Percentiles rank a stretch among this genome's conserved stretches.
Conservation (phyloP, 2,888 invertebrate species). For the Automeris io region DNA sequence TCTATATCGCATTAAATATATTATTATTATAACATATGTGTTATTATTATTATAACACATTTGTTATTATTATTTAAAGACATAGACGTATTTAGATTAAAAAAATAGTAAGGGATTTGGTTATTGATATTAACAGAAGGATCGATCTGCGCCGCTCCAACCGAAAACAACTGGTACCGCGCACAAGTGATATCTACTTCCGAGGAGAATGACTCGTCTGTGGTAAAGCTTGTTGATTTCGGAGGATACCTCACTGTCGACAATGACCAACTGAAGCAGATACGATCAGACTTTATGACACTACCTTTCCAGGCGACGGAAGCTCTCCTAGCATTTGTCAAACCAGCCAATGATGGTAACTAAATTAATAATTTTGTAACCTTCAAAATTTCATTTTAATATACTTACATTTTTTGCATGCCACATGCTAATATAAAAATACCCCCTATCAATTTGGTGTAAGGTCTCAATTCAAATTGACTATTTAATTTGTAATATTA, state of each 20-base stretch:
- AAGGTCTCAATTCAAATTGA: not conserved
- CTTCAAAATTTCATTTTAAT: no score
- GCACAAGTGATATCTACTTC: slow-evolving; percentile 86
- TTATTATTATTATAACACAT: no score
- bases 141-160: slow-evolving; percentile 92
- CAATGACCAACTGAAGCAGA: slow-evolving; percentile 89
- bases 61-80: no score
- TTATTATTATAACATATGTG: no score
- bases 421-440: no score
- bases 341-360: slow-evolving; percentile 83
- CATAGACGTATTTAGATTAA: no score
- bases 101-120: no score
- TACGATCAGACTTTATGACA: slow-evolving; percentile 94
- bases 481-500: not conserved
- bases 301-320: slow-evolving; percentile 99
- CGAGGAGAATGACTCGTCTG: slow-evolving; percentile 82
- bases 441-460: not conserved
- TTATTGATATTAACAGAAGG: slow-evolving; percentile 77
- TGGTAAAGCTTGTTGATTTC: slow-evolving; percentile 94
- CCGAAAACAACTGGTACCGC: slow-evolving; percentile 92
- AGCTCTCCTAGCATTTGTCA: slow-evolving; percentile 93
- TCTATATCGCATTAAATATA: no score
- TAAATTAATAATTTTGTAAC: no score
- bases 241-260: slow-evolving; percentile 93
- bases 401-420: no score